These are phyloP conservation scores for Crotalus helleri DNA, from an alignment of 2,113 vertebrate genomes.

Conservation along the genomic window DNA sequence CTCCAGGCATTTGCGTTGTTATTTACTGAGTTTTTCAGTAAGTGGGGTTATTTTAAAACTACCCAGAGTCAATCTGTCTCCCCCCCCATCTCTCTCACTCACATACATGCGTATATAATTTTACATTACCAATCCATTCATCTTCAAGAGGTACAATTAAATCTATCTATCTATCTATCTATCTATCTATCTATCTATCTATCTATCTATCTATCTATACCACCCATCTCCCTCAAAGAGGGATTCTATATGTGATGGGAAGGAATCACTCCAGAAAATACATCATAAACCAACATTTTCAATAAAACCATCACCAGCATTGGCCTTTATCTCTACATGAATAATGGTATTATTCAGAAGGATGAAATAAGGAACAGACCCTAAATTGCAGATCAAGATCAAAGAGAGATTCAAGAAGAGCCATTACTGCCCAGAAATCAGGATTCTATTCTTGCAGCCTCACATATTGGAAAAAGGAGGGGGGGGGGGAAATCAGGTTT, in stretches of 20 bases:
- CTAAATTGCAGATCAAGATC: not conserved
- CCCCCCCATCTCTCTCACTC: not conserved
- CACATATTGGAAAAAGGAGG: not conserved
- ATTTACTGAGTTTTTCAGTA: not conserved
- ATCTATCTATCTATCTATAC: not conserved
- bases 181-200: not conserved
- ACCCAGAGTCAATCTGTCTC: not conserved
- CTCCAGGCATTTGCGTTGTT: not conserved
- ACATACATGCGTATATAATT: not conserved
- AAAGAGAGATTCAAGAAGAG: not conserved
- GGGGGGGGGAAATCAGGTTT: not conserved
- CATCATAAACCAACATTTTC: not conserved
- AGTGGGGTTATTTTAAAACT: not conserved
- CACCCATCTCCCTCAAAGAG: not conserved
- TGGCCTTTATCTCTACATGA: not conserved
- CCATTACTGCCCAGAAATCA: not conserved
- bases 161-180: not conserved
- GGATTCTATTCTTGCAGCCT: not conserved
- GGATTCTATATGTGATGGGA: not conserved
- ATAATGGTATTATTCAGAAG: not conserved
- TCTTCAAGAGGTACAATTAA: not conserved
- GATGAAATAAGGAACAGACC: not conserved
- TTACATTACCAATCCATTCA: not conserved
- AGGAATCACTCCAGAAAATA: not conserved
- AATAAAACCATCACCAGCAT: not conserved